A percentile compares a stretch with the other conserved stretches of the same genome.
Evolutionary conservation across 2,888 invertebrate species (phyloP).

Genomic region (Rhaphigaster nebulosa): DNA sequence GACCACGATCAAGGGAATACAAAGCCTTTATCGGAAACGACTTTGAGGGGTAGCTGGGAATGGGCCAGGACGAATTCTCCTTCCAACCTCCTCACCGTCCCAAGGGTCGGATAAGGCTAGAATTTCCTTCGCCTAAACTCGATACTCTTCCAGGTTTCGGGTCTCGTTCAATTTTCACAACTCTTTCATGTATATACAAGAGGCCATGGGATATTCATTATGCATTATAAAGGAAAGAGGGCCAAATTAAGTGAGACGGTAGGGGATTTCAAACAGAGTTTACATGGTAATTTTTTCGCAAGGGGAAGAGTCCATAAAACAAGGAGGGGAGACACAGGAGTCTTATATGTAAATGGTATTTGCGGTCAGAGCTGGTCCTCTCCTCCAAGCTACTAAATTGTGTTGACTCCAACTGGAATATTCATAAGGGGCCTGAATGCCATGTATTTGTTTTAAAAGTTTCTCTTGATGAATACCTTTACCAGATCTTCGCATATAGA

Average conservation of each 20-base stretch:
- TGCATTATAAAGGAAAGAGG: constrained; percentile 56
- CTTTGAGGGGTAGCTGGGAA: not conserved
- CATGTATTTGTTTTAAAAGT: constrained; percentile 65
- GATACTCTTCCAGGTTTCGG: constrained; percentile 53
- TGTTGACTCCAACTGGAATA: constrained; percentile 64
- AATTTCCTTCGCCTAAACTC: constrained; percentile 49
- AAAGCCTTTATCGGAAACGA: constrained; percentile 16
- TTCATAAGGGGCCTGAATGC: constrained; percentile 64
- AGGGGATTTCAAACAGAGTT: constrained; percentile 58
- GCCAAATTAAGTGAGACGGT: constrained; percentile 58
- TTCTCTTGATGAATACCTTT: constrained; percentile 63
- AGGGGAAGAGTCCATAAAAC: constrained; percentile 59
- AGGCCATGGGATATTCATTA: constrained; percentile 55
- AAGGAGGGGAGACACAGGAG: constrained; percentile 62
- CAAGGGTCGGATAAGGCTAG: not conserved
- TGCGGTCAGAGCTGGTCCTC: constrained; percentile 62
- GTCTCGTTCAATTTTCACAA: constrained; percentile 58
- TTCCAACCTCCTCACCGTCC: not conserved
- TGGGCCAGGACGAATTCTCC: not conserved
- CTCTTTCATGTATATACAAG: constrained; percentile 58
- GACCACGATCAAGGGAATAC: not conserved
- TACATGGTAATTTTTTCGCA: constrained; percentile 60
- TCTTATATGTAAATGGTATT: constrained; percentile 65
- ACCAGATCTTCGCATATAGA: constrained; percentile 50
- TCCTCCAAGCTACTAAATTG: constrained; percentile 63